A percentile compares a stretch with the other conserved stretches of the same genome.
Conservation (phyloP, 2,888 invertebrate genomes). For the Melipona bicolor region DNA sequence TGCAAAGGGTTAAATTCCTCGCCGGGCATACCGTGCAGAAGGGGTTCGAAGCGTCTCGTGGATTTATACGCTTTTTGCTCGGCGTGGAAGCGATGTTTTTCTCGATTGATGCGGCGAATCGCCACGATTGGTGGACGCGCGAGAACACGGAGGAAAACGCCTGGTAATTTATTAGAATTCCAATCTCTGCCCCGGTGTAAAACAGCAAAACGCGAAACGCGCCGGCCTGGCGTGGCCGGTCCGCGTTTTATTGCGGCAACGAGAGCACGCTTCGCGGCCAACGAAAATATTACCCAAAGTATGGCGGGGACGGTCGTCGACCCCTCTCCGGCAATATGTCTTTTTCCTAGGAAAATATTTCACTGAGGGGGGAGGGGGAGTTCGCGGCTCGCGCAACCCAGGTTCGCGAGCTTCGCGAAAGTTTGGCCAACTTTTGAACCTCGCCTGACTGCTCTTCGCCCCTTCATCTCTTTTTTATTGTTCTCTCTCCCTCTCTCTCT, state of each 20-base stretch:
- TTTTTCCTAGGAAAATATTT: conserved; percentile 29
- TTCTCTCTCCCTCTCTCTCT: not conserved
- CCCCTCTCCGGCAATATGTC: conserved; percentile 16
- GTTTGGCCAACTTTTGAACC: not conserved
- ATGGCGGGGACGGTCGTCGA: conserved; percentile 1
- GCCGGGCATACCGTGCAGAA: too few relatives aligned
- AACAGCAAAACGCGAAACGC: conserved; percentile 7
- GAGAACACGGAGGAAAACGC: not conserved
- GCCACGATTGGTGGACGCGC: not conserved
- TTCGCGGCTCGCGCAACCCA: conserved; percentile 6
- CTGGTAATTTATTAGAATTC: conserved; percentile 55
- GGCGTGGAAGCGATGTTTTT: not conserved
- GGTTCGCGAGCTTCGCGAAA: not conserved
- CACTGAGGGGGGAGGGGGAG: not conserved
- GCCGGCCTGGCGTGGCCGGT: not conserved
- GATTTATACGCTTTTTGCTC: not conserved
- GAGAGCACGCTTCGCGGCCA: conserved; percentile 20
- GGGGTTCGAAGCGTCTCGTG: not conserved
- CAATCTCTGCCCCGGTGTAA: conserved; percentile 48
- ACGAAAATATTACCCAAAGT: conserved; percentile 44
- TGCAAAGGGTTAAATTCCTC: too few relatives aligned
- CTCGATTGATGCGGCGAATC: conserved; percentile 15
- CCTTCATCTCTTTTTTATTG: not conserved
- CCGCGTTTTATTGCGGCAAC: conserved; percentile 41
- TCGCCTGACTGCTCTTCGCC: not conserved